Percentiles rank a stretch among this genome's conserved stretches.
phyloP scores from a whole-genome alignment of 2,113 vertebrate species.

The Daphoenositta chrysoptera region DNA sequence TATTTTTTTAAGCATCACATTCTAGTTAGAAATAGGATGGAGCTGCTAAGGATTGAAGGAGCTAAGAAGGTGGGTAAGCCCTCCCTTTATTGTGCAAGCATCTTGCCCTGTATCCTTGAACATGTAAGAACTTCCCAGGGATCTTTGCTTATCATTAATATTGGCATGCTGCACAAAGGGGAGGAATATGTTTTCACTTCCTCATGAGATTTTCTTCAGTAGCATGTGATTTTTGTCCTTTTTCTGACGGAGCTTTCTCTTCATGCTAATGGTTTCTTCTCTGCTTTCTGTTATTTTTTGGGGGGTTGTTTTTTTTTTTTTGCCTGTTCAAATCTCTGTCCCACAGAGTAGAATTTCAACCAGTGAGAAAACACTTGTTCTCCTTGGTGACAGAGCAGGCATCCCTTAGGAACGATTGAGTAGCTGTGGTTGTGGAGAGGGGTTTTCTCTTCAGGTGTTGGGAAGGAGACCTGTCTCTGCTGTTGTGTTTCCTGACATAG shows the following conservation, averaged over 20 bases:
- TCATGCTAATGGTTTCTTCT: background rate
- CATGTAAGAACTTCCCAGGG: background rate
- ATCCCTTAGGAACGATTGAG: background rate
- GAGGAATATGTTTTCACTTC: background rate
- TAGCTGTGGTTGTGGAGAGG: background rate
- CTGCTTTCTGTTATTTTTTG: background rate
- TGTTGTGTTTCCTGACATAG: background rate
- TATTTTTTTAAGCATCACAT: background rate
- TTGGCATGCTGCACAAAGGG: background rate
- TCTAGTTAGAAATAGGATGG: background rate
- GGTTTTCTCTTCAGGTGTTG: background rate
- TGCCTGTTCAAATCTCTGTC: background rate
- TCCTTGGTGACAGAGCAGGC: background rate
- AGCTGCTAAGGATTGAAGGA: background rate
- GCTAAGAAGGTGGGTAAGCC: background rate
- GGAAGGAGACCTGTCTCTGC: background rate
- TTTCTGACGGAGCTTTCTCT: background rate
- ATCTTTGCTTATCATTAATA: background rate
- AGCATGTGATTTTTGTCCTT: background rate
- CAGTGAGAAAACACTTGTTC: background rate
- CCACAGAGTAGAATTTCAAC: background rate
- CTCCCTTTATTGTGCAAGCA: background rate
- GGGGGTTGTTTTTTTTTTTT: background rate
- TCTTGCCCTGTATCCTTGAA: background rate
- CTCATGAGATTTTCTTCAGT: background rate